A percentile compares a stretch with the other conserved stretches of the same genome.
Conservation (phyloP, 2,113 vertebrate genomes). For the Rafetus swinhoei region DNA sequence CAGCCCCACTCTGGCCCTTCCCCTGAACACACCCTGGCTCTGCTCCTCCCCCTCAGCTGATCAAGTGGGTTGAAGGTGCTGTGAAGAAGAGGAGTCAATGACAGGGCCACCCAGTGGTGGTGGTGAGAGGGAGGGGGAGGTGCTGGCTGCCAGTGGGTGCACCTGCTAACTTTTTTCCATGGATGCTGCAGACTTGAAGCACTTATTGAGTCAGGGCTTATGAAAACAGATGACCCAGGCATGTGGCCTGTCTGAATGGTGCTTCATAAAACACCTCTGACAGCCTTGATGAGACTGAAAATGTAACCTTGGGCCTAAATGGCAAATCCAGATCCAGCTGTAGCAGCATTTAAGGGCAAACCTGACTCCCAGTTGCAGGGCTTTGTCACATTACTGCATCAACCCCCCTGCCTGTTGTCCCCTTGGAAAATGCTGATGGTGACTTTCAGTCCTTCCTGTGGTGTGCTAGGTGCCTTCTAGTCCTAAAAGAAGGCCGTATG, state of each 20-base stretch:
- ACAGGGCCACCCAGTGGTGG: too few relatives aligned
- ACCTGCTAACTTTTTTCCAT: too few relatives aligned
- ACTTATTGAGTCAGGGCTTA: too few relatives aligned
- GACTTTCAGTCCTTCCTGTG: background rate
- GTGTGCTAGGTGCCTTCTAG: background rate
- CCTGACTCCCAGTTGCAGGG: conserved; percentile 16
- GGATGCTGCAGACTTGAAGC: too few relatives aligned
- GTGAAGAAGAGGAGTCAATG: too few relatives aligned
- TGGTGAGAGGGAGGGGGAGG: too few relatives aligned
- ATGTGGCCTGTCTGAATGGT: background rate
- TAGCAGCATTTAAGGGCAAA: background rate
- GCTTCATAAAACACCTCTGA: background rate
- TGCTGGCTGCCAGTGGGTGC: too few relatives aligned
- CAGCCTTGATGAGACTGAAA: background rate
- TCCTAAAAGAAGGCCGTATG: background rate
- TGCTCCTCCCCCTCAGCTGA: too few relatives aligned
- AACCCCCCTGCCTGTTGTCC: background rate
- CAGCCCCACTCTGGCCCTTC: too few relatives aligned
- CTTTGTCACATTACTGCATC: background rate
- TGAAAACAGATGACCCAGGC: background rate
- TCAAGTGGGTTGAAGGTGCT: too few relatives aligned
- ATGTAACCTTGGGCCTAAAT: background rate
- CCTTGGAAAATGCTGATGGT: background rate
- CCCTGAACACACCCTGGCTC: too few relatives aligned
- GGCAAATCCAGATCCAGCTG: background rate